These are phyloP conservation scores for Heterotilapia buettikoferi DNA, from an alignment of 2,113 vertebrate species.

Conservation along the genomic window DNA sequence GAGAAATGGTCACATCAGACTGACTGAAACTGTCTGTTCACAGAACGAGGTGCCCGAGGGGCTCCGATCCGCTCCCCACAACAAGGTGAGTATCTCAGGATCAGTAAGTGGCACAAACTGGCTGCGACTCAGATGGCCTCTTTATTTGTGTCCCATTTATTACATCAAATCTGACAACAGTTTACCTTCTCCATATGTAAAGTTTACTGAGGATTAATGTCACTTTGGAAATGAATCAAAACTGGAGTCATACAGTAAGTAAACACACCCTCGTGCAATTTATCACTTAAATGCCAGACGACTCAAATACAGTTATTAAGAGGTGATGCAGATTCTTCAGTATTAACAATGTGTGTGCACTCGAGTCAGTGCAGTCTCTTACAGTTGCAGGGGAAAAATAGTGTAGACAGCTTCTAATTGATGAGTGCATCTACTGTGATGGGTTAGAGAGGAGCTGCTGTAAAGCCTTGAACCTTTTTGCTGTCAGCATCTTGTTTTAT, in stretches of 20 bases:
- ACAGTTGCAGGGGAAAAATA: not conserved
- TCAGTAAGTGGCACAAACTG: not conserved
- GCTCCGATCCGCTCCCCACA: conserved; percentile 74
- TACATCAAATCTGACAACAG: not conserved
- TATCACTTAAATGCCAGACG: not conserved
- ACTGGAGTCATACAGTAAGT: not conserved
- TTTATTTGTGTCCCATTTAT: not conserved
- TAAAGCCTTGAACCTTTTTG: not conserved
- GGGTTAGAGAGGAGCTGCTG: not conserved
- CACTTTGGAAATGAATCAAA: not conserved
- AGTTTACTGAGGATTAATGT: not conserved
- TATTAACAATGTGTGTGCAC: not conserved
- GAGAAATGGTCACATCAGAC: not conserved
- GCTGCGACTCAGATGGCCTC: not conserved
- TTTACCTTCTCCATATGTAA: not conserved
- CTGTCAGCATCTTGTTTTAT: not conserved
- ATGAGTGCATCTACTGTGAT: not conserved
- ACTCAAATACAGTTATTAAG: not conserved
- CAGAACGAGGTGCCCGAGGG: conserved; percentile 86
- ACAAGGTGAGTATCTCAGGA: conserved; percentile 73
- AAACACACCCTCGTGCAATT: not conserved
- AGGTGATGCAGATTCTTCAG: not conserved
- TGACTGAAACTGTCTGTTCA: not conserved
- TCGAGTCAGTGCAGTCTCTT: not conserved
- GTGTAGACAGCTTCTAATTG: not conserved